Conservation (phyloP, 2,888 invertebrate genomes). For the Agrotis clavis region DNA sequence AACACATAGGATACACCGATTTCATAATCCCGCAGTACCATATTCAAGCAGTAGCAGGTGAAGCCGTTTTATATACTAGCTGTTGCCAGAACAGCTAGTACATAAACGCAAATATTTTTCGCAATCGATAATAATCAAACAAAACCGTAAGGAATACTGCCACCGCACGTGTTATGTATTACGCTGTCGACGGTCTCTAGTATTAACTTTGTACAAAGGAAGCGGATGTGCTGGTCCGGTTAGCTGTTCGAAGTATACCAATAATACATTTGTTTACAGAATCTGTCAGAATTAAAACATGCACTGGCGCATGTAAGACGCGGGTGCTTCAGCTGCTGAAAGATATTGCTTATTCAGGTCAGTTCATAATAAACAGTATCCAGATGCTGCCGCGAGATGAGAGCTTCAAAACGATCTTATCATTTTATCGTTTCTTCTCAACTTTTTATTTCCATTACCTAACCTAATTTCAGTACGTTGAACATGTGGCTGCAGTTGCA, state of each 20-base stretch:
- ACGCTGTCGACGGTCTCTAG: slow-evolving; percentile 54
- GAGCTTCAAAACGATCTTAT: slow-evolving; percentile 44
- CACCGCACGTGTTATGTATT: slow-evolving; percentile 30
- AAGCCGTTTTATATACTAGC: too few relatives aligned
- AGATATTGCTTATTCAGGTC: slow-evolving; percentile 73
- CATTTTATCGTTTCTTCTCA: slow-evolving; percentile 50
- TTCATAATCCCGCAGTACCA: too few relatives aligned
- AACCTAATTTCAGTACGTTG: slow-evolving; percentile 42
- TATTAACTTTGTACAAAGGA: slow-evolving; percentile 66
- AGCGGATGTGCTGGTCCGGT: slow-evolving; percentile 76
- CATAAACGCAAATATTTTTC: slow-evolving; percentile 12
- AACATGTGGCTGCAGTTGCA: slow-evolving; percentile 36
- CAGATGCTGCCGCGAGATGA: slow-evolving; percentile 63
- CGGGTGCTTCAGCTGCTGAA: slow-evolving; percentile 67
- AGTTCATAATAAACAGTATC: slow-evolving; percentile 72
- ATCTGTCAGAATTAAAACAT: slow-evolving; percentile 80
- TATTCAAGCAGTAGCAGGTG: too few relatives aligned
- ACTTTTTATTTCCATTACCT: slow-evolving; percentile 49
- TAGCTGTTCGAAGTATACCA: slow-evolving; percentile 69
- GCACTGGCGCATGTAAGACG: slow-evolving; percentile 67
- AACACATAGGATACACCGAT: too few relatives aligned
- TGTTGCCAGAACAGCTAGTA: too few relatives aligned
- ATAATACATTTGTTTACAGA: slow-evolving; percentile 81
- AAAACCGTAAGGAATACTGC: slow-evolving; percentile 23
- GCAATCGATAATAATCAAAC: slow-evolving; percentile 1